Evolutionary conservation across 1,140 invertebrate species (phyloP), one percentile per base, ranked within the genome.

Genomic region (Drosophila nigrodunni): DNA sequence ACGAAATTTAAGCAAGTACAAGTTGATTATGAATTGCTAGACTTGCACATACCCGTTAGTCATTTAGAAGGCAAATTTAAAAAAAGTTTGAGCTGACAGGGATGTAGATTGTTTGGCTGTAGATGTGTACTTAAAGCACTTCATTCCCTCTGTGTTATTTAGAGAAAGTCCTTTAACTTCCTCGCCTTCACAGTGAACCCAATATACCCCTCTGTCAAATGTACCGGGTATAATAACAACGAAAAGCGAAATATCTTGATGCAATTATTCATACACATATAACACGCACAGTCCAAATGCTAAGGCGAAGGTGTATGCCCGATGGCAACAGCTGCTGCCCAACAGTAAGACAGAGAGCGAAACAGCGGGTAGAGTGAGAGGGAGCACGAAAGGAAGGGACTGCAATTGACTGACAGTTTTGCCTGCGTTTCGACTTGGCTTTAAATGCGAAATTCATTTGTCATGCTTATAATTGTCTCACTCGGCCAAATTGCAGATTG

Each of bases 401-500:
- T 61, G 50, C 61, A 58, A 75, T 68, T 77, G 74, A 89, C 85
- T 85, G 85, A 88, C 83, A 88, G 82, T 79, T 71, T 54, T 70
- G 37, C 46, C 47, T 46, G 39, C 57, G 41, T 44, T 46, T 46
- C 30, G 47, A 39, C 55, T 58, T 35, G 55, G 61, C 41, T 77
- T 71, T 71, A 81, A 89, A 89, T 83, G 80, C 85, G 85, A 89
- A 89, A 89, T 89, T 89, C 85, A 89, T 89, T 89, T 89, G 85
- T 89, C 85, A 89, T 89, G 85, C 85, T 89, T 89, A 89, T 89
- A 89, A 89, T 89, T 89, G 85, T 89, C 85, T 88, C 85, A 89
- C 80, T 87, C 85, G 52, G 60, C 60, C 77, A 87, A 87, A 87
- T 87, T 88, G 82, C 82, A 83, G 77, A 43, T 62, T 41, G 15